These are phyloP conservation scores for Lepidurus packardi DNA, from an alignment of 1,140 invertebrate species.

Conservation along the genomic window DNA sequence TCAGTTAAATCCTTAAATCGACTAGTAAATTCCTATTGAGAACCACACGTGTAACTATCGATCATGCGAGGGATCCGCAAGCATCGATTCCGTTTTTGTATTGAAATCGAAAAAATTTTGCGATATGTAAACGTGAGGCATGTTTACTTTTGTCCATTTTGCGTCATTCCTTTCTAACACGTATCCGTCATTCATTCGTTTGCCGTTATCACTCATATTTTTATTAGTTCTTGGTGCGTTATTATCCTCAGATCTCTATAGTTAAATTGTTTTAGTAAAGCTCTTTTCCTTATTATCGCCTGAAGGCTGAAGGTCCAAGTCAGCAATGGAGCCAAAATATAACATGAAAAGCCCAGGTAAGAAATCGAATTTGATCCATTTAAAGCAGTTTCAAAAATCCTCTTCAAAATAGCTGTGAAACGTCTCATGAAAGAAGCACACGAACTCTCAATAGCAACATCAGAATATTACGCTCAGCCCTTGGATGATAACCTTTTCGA, in stretches of 20 bases:
- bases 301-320: neutral
- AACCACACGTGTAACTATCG: too few species aligned
- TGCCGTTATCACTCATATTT: neutral
- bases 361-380: neutral
- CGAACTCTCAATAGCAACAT: slow-evolving; percentile 76
- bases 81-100: too few species aligned
- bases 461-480: slow-evolving; percentile 84
- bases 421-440: slow-evolving; percentile 86
- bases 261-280: neutral
- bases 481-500: slow-evolving; percentile 95
- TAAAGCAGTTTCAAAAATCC: too few species aligned
- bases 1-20: too few species aligned
- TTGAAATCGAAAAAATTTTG: neutral
- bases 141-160: neutral
- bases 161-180: neutral
- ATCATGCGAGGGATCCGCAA: too few species aligned
- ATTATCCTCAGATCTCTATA: neutral
- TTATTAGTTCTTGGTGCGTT: neutral
- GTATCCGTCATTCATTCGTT: neutral
- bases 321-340: neutral
- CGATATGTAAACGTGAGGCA: neutral
- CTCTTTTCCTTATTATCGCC: neutral
- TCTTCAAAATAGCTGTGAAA: slow-evolving; percentile 67
- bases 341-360: slow-evolving; percentile 10
- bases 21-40: too few species aligned